Percentiles rank a stretch among this genome's conserved stretches.
These are phyloP conservation scores for Channa maculata DNA, from an alignment of 2,113 vertebrate species.

Conservation along the genomic window DNA sequence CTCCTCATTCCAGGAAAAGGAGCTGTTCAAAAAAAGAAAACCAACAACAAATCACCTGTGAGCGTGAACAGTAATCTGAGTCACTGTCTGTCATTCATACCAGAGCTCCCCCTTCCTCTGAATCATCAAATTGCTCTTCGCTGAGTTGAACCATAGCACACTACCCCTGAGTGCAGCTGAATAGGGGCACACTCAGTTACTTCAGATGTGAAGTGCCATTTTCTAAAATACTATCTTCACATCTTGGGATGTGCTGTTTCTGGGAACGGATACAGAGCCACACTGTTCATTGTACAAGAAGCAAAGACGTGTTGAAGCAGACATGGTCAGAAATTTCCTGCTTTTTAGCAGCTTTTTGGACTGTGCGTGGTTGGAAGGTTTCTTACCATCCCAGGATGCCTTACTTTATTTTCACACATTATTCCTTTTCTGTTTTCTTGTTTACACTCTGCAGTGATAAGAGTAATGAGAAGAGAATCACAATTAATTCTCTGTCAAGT, in stretches of 20 bases:
- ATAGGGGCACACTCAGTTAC: conserved; percentile 1
- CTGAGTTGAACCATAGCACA: conserved; percentile 13
- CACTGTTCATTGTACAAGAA: background rate
- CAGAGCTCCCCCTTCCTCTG: conserved; percentile 40
- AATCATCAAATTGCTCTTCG: conserved; percentile 50
- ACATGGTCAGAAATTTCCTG: conserved; percentile 45
- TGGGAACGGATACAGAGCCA: conserved; percentile 13
- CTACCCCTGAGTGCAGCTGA: conserved; percentile 6
- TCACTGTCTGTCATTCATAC: conserved; percentile 55
- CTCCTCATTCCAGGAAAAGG: conserved; percentile 32
- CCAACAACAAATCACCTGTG: conserved; percentile 24
- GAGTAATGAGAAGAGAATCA: conserved; percentile 35
- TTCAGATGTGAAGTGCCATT: background rate
- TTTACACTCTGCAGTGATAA: conserved; percentile 18
- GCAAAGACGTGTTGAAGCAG: conserved; percentile 24
- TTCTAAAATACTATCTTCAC: background rate
- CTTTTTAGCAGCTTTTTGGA: conserved; percentile 13
- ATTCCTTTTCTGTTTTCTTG: conserved; percentile 10
- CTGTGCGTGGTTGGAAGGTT: conserved; percentile 19
- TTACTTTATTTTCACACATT: conserved; percentile 49
- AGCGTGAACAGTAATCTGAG: conserved; percentile 44
- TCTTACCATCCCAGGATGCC: conserved; percentile 34
- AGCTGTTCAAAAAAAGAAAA: conserved; percentile 33
- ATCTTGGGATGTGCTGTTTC: conserved; percentile 3
- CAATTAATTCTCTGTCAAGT: conserved; percentile 33